Evolutionary conservation across 2,113 vertebrate species (phyloP), one percentile per base, ranked within the genome.

Genomic region (Cyanoramphus novaezelandiae): DNA sequence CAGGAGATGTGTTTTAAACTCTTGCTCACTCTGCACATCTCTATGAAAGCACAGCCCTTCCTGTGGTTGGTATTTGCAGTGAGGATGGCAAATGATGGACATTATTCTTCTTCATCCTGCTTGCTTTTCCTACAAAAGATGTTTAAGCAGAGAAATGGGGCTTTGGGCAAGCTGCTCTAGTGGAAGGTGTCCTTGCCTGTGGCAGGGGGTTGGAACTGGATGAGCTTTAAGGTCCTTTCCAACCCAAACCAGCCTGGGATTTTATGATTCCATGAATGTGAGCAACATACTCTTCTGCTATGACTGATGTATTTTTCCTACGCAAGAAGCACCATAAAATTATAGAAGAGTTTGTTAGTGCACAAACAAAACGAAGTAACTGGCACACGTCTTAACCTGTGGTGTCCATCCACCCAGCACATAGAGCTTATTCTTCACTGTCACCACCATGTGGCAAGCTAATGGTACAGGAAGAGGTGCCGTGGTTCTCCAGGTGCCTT

Each of bases 321-420:
- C 27, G 62, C 44, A 72, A 82, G 43, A 68, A 91, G 23, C 74
- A 27, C 29, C n/a, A 20, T 29, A 52, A 69, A 86, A 59, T 43
- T 13, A 21, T 33, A 35, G 35, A 39, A 2, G 25, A 33, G 17
- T 46, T 77, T 35, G 79, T 70, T 91, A 89, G 65, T 47, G 84
- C 65, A 50, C 7, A 64, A 69, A 82, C 57, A 82, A 86, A 88
- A 72, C 21, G 7, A 41, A 70, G n/a, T 6, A 74, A 16, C 5
- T 1, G n/a, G 50, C 25, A 64, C 62, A 29, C 43, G 46, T 92
- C 80, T 92, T 96, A 88, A 99, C 99, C 99, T 99, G 99, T 80
- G 99, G 99, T 25, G 99, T 99, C 98, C 98, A 99, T 77, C 99
- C 99, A 35, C 99, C 99, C 12, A 99, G 97, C 86, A 99, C 99